Base-by-base conservation (phyloP, 2,797 vertebrate species). In the Chiloscyllium punctatum region DNA sequence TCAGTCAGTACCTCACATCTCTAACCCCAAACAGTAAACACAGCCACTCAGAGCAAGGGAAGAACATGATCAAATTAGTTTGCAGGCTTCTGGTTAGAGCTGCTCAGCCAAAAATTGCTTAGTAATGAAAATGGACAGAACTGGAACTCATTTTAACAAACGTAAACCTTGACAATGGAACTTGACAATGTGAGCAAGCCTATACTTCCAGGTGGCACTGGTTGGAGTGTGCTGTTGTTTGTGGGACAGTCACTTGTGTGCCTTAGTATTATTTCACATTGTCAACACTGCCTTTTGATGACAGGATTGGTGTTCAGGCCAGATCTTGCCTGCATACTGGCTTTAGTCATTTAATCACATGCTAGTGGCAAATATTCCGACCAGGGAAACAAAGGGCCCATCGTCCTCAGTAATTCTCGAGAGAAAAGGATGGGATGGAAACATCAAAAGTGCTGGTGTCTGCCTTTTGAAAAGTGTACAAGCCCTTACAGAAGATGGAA, bases 371-470 rank as follows among this genome's bases (percentile, higher is more conserved):
- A 48, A 69, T 53, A 48, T 95, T 96, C 96, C 96, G 96, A 96
- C 96, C 74, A 96, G 96, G 95, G 96, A 96, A 69, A 95, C 96
- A 94, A 95, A 96, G 79, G 96, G 96, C 87, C 96, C 96, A 66
- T 96, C 96, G 87, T 37, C 68, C 84, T 96, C 95, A 8, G 96
- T 96, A 18, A 96, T 95, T 96, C 95, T 96, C 96, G 95, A 96
- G 96, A 72, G 96, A 96, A 96, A 96, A 96, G 87, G 96, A 96
- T 13, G 96, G 96, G 95, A 96, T 96, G 96, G 96, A 95, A 95
- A 96, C 96, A 30, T 96, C 96, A n/a, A 96, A 96, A 96, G 96
- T 94, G 96, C 79, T 92, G 53, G 96, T 96, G 90, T 71, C 95
- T 95, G 96, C 57, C 84, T 95, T 94, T 96, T 96, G 96, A 95